Conservation (phyloP, 2,797 vertebrate species). For the Epinephelus awoara region DNA sequence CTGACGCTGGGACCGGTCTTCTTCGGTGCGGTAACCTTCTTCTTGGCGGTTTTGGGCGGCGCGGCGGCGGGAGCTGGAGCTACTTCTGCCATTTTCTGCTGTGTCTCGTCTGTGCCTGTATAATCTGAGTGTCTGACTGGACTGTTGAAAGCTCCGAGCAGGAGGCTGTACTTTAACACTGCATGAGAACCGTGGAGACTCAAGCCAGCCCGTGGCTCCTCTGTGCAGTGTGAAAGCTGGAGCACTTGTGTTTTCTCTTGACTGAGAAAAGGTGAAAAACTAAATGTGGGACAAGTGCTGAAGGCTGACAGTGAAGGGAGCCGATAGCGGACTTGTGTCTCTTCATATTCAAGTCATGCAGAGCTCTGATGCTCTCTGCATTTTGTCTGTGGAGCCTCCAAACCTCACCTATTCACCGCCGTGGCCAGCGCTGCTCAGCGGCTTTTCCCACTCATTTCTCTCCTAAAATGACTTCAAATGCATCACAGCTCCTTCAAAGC, state of each 20-base stretch:
- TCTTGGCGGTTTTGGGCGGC: constrained; percentile 37
- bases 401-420: no score
- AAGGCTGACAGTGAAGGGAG: background rate
- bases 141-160: background rate
- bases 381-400: constrained; percentile 1
- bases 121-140: background rate
- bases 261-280: constrained; percentile 8
- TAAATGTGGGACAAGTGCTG: background rate
- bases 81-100: constrained; percentile 56
- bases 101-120: background rate
- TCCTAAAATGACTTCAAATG: background rate
- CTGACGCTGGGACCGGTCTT: constrained; percentile 26
- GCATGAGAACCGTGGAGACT: constrained; percentile 64
- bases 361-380: background rate
- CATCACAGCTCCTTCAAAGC: background rate
- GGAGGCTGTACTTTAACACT: constrained; percentile 44
- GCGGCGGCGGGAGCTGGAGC: constrained; percentile 22
- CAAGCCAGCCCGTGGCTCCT: background rate
- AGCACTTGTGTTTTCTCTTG: constrained; percentile 68
- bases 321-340: background rate
- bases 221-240: background rate
- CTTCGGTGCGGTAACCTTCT: constrained; percentile 10
- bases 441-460: constrained; percentile 29
- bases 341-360: background rate
- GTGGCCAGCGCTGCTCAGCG: background rate